Base-by-base conservation (phyloP, 1,140 invertebrate genomes). In the Diorhabda sublineata region DNA sequence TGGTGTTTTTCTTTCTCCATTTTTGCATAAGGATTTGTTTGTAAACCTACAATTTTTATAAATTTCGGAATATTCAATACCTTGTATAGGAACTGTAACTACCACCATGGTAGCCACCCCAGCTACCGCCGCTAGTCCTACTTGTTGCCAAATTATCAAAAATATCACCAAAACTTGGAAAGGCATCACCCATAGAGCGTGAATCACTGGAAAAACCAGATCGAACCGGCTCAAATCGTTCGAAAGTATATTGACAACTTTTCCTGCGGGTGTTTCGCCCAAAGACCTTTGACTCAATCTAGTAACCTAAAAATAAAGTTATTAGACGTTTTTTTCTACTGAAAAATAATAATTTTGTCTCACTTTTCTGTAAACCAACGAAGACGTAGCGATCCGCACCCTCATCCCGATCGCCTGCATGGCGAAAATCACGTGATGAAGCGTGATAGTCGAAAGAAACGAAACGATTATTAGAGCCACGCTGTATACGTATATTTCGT, bases 191-290 rank as follows among this genome's bases (percentile, higher is more conserved):
- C 88, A 90, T 3, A 90, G 73, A 75, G 85, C 86, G 76, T 90
- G 87, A 43, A 90, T 76, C 73, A 84, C 87, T 71, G 87, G 81
- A 44, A 87, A 84, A 0, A 87, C 84, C 72, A 82, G 82, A 74
- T 91, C 89, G 65, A 91, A 87, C 4, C 89, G 82, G 75, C 84
- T 85, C 1, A 90, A 84, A 77, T 95, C 93, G 75, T 95, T 95
- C 2, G 93, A 92, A 65, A 96, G 81, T 8, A 95, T 79, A 81
- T 96, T 96, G 3, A 95, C 90, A 45, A 95, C 84, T 82, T 94
- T 92, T 0, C 93, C 93, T 3, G 89, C 88, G 2, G 91, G 90
- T 2, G 91, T 90, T 73, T 90, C 82, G 0, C 87, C 87, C n/a
- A 93, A 75, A 0, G 92, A 86, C 60, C 83, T 82, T 81, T 87